Base-by-base conservation (phyloP, 2,888 invertebrate genomes). In the Lamellibrachia columna region DNA sequence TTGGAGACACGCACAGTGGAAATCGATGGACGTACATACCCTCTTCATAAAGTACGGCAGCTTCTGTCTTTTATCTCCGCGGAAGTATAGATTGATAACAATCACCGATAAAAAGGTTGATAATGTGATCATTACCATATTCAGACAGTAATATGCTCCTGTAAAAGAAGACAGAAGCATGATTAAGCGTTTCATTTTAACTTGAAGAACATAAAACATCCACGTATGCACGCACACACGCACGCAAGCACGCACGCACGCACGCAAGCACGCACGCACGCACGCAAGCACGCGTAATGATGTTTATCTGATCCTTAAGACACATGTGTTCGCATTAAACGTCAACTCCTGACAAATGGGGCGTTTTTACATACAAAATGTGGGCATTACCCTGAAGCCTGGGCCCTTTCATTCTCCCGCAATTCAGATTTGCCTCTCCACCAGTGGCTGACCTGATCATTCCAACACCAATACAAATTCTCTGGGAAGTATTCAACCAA, bases 81-180 rank as follows among this genome's bases (percentile, higher is more conserved):
- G 95, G 94, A 96, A 96, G 94, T 96, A 96, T 11, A 96, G 95
- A 94, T 96, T 96, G 55, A 96, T 96, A 92, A 96, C 96, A 52
- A 96, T 95, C 11, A 96, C 96, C 8, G 96, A 96, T 92, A 96
- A 94, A 92, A 96, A 96, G 7, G 96, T 96, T 28, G 96, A 96
- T 93, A 96, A 94, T 3, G 96, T 96, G 92, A 96, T 96, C 93
- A 96, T 95, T 53, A 96, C 95, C 96, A 96, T 96, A 94, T 96
- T 96, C 92, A 96, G 94, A 93, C 96, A 96, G 94, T 96, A 96
- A 94, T 96, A 96, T 55, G 96, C 96, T 91, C 96, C 96, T 96
- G 95, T 6, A 95, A 91, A n/a, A 75, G 75, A 75, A 75, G n/a
- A 4, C 4, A 22, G 22, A 75, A 11, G 6, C 22, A 75, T 22